Evolutionary conservation across 2,888 invertebrate species (phyloP), one percentile per base, ranked within the genome.

Genomic region (Onthophagus sagittarius): DNA sequence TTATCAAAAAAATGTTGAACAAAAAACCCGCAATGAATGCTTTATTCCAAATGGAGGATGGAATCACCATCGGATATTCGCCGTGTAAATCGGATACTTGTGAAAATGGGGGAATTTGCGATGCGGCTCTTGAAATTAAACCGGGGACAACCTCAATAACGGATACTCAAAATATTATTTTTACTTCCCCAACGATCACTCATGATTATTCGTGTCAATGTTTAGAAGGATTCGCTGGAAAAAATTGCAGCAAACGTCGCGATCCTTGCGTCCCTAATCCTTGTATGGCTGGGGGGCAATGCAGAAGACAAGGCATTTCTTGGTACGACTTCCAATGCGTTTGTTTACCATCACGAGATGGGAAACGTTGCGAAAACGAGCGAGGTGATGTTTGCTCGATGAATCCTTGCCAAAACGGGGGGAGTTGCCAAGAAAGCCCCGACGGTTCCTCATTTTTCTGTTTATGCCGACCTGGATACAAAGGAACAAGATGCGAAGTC

Each of bases 251-350:
- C 80, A 92, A 92, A 80, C 89, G 94, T 5, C 95, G 95, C 86
- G 96, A 97, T 86, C 98, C 98, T 0, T 96, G 97, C 82, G 89
- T 92, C 23, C 95, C 95, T 0, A 95, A 93, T 83, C 97, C 97
- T 3, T 98, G 98, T 83, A 90, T 91, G 77, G 90, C 90, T 79
- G 94, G 94, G 75, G 96, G 94, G 0, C 92, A 92, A 78, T 98
- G 98, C 82, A 89, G 94, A 69, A 90, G 94, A 75, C 91, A 94
- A 85, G 94, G 94, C 0, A 53, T 53, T 11, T 53, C 39, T 53
- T 53, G 39, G 39, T 92, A 92, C 82, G 94, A 94, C 79, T 97
- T 94, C 84, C 90, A 92, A 76, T 97, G 97, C 81, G 87, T 89
- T 1, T 97, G 97, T 82, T 92, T 94, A 0, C 84, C 90, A 0